Percentiles rank a stretch among this genome's conserved stretches.
These are phyloP conservation scores for Crotalus viridis DNA, from an alignment of 2,113 vertebrate genomes.

Conservation along the genomic window DNA sequence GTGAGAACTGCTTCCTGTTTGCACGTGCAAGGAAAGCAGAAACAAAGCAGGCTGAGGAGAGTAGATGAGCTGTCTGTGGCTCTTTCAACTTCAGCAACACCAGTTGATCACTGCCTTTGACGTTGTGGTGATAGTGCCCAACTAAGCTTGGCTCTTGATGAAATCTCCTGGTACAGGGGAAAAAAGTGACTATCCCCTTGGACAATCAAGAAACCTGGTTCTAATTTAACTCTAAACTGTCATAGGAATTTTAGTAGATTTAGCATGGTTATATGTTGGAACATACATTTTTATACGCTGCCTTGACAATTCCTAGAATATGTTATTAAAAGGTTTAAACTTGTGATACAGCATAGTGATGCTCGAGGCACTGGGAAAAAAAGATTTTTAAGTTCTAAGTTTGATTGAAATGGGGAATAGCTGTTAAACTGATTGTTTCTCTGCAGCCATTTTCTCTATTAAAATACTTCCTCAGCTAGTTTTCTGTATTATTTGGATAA, in stretches of 20 bases:
- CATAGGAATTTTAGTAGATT: not conserved
- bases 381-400: not conserved
- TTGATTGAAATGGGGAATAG: not conserved
- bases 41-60: not conserved
- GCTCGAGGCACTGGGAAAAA: not conserved
- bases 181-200: not conserved
- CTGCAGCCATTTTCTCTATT: not conserved
- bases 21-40: not conserved
- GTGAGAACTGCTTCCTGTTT: slow-evolving; percentile 22
- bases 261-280: not conserved
- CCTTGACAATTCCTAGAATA: not conserved
- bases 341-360: not conserved
- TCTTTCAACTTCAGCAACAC: not conserved
- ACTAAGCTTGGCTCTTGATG: not conserved
- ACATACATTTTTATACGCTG: not conserved
- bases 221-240: not conserved
- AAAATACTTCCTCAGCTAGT: not conserved
- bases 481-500: not conserved
- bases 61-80: not conserved
- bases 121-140: not conserved
- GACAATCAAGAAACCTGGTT: not conserved
- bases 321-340: not conserved
- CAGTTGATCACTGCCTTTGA: not conserved
- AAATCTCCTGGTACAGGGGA: not conserved
- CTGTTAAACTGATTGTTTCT: not conserved